Evolutionary conservation across 37 sponge, comb jelly and placozoan species (phyloP).

Genomic region (Chondrilla cf. caribensis): DNA sequence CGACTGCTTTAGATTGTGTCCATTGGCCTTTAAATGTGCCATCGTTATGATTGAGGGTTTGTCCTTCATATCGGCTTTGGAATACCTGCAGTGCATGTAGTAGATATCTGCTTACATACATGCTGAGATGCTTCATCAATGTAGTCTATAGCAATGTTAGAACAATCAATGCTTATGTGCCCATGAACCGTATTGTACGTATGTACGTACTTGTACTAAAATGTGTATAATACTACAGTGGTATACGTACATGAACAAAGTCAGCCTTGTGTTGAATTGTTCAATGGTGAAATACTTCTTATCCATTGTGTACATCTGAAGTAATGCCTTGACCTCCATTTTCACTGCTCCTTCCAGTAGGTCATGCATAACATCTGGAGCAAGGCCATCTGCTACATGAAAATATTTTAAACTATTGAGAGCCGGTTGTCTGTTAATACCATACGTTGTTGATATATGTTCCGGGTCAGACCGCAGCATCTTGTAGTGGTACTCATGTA

Average conservation of each 20-base stretch:
- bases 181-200: too few species aligned
- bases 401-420: constrained; percentile 51
- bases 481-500: not conserved
- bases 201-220: too few species aligned
- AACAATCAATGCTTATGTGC: too few species aligned
- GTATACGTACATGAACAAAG: constrained; percentile 1
- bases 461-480: not conserved
- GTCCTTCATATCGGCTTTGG: constrained; percentile 19
- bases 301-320: constrained; percentile 5
- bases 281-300: constrained; percentile 28
- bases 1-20: constrained; percentile 21
- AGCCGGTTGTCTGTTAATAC: constrained; percentile 32
- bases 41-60: constrained; percentile 26
- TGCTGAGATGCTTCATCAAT: too few species aligned
- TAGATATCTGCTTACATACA: not conserved
- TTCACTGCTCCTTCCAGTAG: constrained; percentile 47
- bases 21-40: not conserved
- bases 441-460: constrained; percentile 44
- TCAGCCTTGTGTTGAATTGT: constrained; percentile 27
- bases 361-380: constrained; percentile 74
- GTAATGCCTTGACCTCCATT: constrained; percentile 27
- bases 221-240: not conserved
- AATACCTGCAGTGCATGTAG: constrained; percentile 45
- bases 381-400: constrained; percentile 60
- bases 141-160: too few species aligned